Conservation (phyloP, 2,888 invertebrate species). For the Andrena bicolor region DNA sequence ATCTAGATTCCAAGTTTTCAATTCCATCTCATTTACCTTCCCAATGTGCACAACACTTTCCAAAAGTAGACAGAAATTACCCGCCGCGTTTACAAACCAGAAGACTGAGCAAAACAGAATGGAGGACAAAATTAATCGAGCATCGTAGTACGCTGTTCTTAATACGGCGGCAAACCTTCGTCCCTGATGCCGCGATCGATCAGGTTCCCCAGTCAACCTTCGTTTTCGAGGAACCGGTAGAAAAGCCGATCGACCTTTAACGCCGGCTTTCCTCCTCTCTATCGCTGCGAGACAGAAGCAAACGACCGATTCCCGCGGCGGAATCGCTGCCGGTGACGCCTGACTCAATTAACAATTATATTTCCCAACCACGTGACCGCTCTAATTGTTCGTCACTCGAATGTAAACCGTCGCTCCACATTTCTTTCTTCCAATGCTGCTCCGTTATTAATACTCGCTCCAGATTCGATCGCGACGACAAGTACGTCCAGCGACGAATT, state of each 20-base stretch:
- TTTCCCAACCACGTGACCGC: conserved; percentile 35
- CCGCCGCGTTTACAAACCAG: neutral
- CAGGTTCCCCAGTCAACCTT: conserved; percentile 23
- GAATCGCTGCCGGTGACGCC: neutral
- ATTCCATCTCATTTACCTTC: neutral
- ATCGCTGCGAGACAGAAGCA: neutral
- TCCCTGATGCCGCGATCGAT: conserved; percentile 15
- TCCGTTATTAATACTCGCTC: conserved; percentile 25
- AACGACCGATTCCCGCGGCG: neutral
- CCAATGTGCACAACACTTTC: neutral
- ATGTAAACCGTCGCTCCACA: conserved; percentile 19
- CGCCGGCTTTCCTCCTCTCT: conserved; percentile 20
- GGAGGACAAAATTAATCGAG: neutral
- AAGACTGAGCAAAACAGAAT: neutral
- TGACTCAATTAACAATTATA: conserved; percentile 22
- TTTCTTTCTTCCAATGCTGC: conserved; percentile 17
- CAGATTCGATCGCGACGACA: conserved; percentile 17
- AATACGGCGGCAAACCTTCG: neutral
- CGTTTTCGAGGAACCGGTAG: conserved; percentile 25
- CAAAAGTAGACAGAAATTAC: neutral
- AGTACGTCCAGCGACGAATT: conserved; percentile 3
- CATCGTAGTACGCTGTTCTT: neutral
- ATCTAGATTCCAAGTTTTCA: too few relatives aligned
- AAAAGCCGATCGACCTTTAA: conserved; percentile 46
- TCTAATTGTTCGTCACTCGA: conserved; percentile 34